phyloP scores from a whole-genome alignment of 2,888 invertebrate species.

The Calameuta filiformis region DNA sequence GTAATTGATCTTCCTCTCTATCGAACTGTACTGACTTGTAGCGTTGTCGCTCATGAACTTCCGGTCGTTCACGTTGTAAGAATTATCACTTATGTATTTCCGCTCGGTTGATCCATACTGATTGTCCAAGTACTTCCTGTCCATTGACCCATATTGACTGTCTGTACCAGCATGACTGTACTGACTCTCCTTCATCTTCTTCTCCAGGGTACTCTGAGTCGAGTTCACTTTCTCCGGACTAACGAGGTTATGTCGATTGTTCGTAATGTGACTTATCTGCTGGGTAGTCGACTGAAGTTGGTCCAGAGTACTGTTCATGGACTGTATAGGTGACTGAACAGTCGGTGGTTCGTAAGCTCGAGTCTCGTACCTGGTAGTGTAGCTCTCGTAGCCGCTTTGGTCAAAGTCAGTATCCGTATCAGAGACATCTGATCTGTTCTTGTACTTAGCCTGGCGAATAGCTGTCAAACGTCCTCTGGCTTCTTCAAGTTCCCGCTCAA shows the following conservation, averaged over 20 bases:
- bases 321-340: conserved; percentile 45
- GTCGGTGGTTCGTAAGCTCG: conserved; percentile 69
- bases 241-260: conserved; percentile 48
- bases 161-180: conserved; percentile 35
- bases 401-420: conserved; percentile 75
- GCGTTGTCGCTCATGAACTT: conserved; percentile 39
- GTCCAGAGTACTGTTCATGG: conserved; percentile 41
- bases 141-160: conserved; percentile 45
- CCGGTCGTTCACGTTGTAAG: conserved; percentile 36
- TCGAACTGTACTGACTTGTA: conserved; percentile 52
- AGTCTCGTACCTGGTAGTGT: conserved; percentile 68
- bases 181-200: conserved; percentile 50
- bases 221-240: conserved; percentile 60
- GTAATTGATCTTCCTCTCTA: conserved; percentile 54
- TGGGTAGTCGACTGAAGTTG: conserved; percentile 42
- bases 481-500: conserved; percentile 93
- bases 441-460: conserved; percentile 94
- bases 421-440: conserved; percentile 71
- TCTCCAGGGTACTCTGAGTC: conserved; percentile 57
- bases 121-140: conserved; percentile 36
- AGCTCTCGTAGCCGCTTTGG: conserved; percentile 65
- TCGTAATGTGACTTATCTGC: conserved; percentile 45
- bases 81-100: conserved; percentile 29
- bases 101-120: conserved; percentile 12
- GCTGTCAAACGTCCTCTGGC: conserved; percentile 91